Percentiles rank a stretch among this genome's conserved stretches.
Conservation (phyloP, 2,113 vertebrate species). For the Syrmaticus mikado region DNA sequence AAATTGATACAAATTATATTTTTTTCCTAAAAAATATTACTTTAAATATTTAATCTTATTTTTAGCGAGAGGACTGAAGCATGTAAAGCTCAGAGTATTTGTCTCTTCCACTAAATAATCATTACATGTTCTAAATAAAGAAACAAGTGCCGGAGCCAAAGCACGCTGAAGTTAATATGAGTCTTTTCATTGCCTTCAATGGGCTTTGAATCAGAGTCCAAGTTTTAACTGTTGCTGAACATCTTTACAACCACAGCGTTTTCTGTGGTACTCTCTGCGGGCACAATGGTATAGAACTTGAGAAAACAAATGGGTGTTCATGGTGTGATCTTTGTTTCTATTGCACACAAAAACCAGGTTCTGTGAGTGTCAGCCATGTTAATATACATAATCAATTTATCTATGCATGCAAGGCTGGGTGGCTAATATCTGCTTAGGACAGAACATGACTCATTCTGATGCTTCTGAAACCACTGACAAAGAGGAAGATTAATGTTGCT, state of each 20-base stretch:
- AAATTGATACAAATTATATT: background rate
- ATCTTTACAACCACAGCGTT: slow-evolving; percentile 49
- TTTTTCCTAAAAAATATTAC: background rate
- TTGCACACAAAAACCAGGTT: background rate
- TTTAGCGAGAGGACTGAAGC: slow-evolving; percentile 4
- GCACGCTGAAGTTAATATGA: slow-evolving; percentile 43
- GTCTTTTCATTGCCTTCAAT: slow-evolving; percentile 48
- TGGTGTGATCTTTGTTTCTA: background rate
- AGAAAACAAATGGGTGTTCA: slow-evolving; percentile 31
- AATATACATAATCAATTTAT: background rate
- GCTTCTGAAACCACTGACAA: slow-evolving; percentile 18
- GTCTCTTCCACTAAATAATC: slow-evolving; percentile 42
- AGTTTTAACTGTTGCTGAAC: slow-evolving; percentile 27
- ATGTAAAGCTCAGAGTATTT: background rate
- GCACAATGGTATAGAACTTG: background rate
- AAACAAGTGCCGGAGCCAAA: slow-evolving; percentile 41
- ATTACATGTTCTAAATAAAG: slow-evolving; percentile 49
- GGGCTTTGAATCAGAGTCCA: slow-evolving; percentile 52
- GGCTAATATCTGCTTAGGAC: background rate
- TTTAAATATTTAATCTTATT: background rate
- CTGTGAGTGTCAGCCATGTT: background rate
- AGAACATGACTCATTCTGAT: background rate
- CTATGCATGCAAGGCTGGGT: background rate
- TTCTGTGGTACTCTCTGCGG: slow-evolving; percentile 13
- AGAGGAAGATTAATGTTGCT: background rate